Conservation (phyloP, 2,888 invertebrate genomes). For the Trichacis sp. region DNA sequence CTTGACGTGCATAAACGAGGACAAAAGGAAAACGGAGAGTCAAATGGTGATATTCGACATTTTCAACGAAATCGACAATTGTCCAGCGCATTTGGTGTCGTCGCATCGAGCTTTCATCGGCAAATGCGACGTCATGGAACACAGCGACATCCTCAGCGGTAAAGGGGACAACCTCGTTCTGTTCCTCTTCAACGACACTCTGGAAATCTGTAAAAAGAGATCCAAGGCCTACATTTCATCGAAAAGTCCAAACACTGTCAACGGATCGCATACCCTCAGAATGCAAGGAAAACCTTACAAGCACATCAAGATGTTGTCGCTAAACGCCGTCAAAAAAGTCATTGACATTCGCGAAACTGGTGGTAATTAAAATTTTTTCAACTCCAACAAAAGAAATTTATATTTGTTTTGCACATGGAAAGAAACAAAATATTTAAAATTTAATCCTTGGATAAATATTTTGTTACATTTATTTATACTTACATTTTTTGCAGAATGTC, state of each 20-base stretch:
- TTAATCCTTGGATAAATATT: too few species aligned
- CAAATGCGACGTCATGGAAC: constrained; percentile 89
- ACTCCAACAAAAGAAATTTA: too few species aligned
- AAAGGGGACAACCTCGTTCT: constrained; percentile 89
- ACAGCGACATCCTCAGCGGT: constrained; percentile 86
- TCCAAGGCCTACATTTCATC: constrained; percentile 80
- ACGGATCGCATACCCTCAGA: constrained; percentile 72
- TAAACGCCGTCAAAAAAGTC: constrained; percentile 90
- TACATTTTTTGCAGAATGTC: constrained; percentile 77
- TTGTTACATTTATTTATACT: too few species aligned
- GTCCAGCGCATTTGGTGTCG: constrained; percentile 93
- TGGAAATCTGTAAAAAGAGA: constrained; percentile 91
- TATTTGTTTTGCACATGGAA: too few species aligned
- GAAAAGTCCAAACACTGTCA: constrained; percentile 77
- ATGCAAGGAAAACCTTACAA: constrained; percentile 87
- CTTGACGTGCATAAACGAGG: constrained; percentile 97
- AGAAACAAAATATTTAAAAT: too few species aligned
- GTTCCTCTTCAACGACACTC: constrained; percentile 93
- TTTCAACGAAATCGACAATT: constrained; percentile 97
- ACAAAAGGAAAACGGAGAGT: constrained; percentile 95
- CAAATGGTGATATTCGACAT: constrained; percentile 97
- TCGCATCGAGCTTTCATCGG: constrained; percentile 92
- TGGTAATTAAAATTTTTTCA: too few species aligned
- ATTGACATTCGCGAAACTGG: constrained; percentile 91
- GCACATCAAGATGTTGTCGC: constrained; percentile 89